Conservation (phyloP, 2,797 vertebrate genomes). For the Dendrocincla tyrannina region DNA sequence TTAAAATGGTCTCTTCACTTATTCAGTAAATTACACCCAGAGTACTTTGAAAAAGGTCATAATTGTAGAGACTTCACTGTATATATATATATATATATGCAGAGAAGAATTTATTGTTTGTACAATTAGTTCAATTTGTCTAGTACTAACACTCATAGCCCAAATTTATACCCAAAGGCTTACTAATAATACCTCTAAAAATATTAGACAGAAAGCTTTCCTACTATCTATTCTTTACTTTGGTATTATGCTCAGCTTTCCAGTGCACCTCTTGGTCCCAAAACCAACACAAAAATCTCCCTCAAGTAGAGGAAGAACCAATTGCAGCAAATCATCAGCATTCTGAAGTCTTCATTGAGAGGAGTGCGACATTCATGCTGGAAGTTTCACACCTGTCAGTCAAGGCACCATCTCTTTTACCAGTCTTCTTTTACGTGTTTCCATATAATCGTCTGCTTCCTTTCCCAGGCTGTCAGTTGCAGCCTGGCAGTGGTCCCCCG, state of each 20-base stretch:
- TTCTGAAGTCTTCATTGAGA: not conserved
- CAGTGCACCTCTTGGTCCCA: not conserved
- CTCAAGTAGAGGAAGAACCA: not conserved
- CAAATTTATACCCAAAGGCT: not conserved
- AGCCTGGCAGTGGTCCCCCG: not conserved
- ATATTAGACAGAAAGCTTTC: not conserved
- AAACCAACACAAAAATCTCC: not conserved
- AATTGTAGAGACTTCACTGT: not conserved
- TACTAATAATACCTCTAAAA: not conserved
- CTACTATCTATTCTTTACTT: not conserved
- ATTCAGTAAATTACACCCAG: not conserved
- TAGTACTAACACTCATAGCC: not conserved
- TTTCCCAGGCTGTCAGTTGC: not conserved
- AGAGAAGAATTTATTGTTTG: not conserved
- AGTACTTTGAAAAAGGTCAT: not conserved
- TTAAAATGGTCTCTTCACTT: not conserved
- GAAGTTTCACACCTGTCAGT: not conserved
- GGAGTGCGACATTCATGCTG: not conserved
- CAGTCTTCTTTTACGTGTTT: not conserved
- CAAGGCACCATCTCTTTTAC: not conserved
- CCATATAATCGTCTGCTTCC: not conserved
- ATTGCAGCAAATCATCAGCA: not conserved
- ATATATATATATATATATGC: not conserved
- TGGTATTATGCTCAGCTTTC: not conserved
- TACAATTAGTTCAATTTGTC: not conserved